These are phyloP conservation scores for Mayetiola destructor DNA, from an alignment of 2,888 invertebrate species.

Conservation along the genomic window DNA sequence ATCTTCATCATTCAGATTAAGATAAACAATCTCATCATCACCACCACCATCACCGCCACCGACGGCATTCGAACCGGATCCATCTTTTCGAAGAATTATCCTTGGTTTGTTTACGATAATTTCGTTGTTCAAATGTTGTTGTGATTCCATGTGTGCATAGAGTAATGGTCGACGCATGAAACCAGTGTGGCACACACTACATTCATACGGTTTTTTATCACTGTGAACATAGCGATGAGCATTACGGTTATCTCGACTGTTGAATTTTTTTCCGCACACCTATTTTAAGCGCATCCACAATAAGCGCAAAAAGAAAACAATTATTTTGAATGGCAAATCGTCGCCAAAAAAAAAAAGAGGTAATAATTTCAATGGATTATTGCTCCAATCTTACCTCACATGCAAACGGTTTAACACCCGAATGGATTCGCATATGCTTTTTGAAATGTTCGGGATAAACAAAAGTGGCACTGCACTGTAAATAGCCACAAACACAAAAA, in stretches of 20 bases:
- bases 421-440: slow-evolving; percentile 64
- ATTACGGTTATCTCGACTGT: slow-evolving; percentile 70
- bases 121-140: slow-evolving; percentile 53
- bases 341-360: too few relatives aligned
- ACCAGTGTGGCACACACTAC: slow-evolving; percentile 62
- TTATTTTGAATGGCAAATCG: too few relatives aligned
- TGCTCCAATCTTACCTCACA: too few relatives aligned
- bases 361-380: too few relatives aligned
- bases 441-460: slow-evolving; percentile 72
- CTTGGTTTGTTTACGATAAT: slow-evolving; percentile 68
- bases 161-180: slow-evolving; percentile 72
- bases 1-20: slow-evolving; percentile 8
- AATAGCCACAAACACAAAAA: neutral
- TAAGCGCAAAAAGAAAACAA: too few relatives aligned
- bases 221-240: slow-evolving; percentile 74
- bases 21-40: neutral
- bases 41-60: neutral
- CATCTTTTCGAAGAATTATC: neutral
- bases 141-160: slow-evolving; percentile 51
- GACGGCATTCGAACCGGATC: neutral
- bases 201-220: slow-evolving; percentile 76
- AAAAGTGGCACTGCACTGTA: slow-evolving; percentile 54
- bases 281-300: too few relatives aligned
- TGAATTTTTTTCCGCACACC: slow-evolving; percentile 74
- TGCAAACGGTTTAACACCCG: slow-evolving; percentile 55